A percentile compares a stretch with the other conserved stretches of the same genome.
These are phyloP conservation scores for Tinamus major DNA, from an alignment of 2,797 vertebrate species.

Conservation along the genomic window DNA sequence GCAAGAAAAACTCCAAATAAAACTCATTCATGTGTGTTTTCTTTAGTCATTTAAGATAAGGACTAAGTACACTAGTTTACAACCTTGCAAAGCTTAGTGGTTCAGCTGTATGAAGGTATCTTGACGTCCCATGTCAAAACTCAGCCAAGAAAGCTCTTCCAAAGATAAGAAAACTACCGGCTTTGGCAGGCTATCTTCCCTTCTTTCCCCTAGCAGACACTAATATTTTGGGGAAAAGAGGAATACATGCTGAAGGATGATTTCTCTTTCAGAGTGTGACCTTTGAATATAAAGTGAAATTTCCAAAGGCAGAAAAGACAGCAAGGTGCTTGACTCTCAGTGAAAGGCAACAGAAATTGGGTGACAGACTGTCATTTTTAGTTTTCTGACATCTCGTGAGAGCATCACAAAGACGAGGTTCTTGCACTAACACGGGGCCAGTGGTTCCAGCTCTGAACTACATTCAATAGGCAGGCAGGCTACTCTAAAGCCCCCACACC, in stretches of 20 bases:
- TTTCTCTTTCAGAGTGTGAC: not conserved
- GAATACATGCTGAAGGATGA: not conserved
- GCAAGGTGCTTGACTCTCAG: not conserved
- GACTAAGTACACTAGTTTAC: not conserved
- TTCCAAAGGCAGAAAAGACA: slow-evolving; percentile 14
- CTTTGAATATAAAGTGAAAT: not conserved
- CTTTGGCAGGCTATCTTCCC: not conserved
- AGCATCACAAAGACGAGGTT: slow-evolving; percentile 41
- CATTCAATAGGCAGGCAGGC: slow-evolving; percentile 42
- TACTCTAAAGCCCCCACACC: slow-evolving; percentile 19
- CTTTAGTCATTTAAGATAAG: not conserved
- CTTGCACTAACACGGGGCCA: slow-evolving; percentile 10
- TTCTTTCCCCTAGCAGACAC: not conserved
- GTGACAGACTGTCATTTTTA: not conserved
- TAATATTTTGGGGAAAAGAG: not conserved
- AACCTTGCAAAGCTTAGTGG: not conserved
- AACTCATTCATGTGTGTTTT: not conserved
- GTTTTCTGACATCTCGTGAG: slow-evolving; percentile 30
- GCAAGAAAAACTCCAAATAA: not conserved
- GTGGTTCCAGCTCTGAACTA: slow-evolving; percentile 36
- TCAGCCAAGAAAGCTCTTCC: not conserved
- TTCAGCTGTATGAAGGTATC: not conserved
- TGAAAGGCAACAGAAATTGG: not conserved
- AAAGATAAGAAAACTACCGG: not conserved
- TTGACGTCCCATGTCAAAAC: not conserved